These are phyloP conservation scores for Ophioninae sp. DNA, from an alignment of 2,888 invertebrate genomes.

Conservation along the genomic window DNA sequence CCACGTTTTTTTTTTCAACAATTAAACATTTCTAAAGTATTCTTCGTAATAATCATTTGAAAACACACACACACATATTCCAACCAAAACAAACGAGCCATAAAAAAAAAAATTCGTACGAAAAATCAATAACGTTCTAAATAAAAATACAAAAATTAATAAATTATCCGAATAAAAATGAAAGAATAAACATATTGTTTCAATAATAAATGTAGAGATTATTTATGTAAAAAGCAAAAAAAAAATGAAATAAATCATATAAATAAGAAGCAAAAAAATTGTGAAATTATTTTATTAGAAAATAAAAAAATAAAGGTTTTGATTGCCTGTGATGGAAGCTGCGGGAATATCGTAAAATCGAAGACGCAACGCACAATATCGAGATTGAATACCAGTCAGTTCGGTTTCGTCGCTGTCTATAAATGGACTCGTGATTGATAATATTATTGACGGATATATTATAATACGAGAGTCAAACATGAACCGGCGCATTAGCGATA, in stretches of 20 bases:
- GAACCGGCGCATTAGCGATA: background rate
- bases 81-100: too few relatives aligned
- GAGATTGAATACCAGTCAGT: background rate
- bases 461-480: slow-evolving; percentile 48
- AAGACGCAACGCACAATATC: background rate
- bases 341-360: background rate
- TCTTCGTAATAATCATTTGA: background rate
- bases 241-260: background rate
- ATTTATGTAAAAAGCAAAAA: background rate
- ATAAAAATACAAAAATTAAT: too few relatives aligned
- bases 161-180: too few relatives aligned
- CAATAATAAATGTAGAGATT: too few relatives aligned
- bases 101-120: too few relatives aligned
- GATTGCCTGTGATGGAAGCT: background rate
- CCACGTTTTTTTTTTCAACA: background rate
- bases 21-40: background rate
- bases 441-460: slow-evolving; percentile 31
- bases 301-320: slow-evolving; percentile 1
- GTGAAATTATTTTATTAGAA: background rate
- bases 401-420: background rate
- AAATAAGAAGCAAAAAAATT: background rate
- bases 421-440: background rate
- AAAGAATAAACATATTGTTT: too few relatives aligned
- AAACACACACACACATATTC: background rate
- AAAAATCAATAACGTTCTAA: too few relatives aligned